Evolutionary conservation across 1,140 invertebrate genomes (phyloP), one percentile per base, ranked within the genome.

Genomic region (Drosophila repletoides): DNA sequence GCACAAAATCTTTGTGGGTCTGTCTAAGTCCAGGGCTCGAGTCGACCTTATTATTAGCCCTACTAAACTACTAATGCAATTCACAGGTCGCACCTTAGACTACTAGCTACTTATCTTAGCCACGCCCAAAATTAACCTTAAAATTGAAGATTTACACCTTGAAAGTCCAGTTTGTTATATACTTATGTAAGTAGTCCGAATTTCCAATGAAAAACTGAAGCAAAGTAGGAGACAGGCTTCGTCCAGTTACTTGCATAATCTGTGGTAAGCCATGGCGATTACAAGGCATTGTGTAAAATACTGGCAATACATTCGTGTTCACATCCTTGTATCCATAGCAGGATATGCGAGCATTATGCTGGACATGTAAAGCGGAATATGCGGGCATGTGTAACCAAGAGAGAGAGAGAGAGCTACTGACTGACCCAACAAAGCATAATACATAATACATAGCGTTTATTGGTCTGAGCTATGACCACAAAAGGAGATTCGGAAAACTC

Each of bases 181-280:
- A 12, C 10, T 22, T 22, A 22, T 40, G 5, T 5, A 12, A 19
- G 28, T 0, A 40, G 17, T 29, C 2, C 3, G 9, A 17, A 21
- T 40, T 68, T 68, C 58, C 14, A 12, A 26, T 36, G 59, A 69
- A 63, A 71, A 67, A 66, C 26, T 14, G 22, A 21, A 51, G 21
- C 6, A 7, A 17, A 40, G 28, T 28, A 10, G 12, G 33, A 31
- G 43, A 34, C 36, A 10, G 22, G 6, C 6, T 21, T 64, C 41
- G 51, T 40, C 67, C 43, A 71, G 67, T 60, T 71, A 61, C 70
- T 79, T 79, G 48, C 69, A 76, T 79, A 79, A 79, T 76, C 76
- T 79, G 72, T 45, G 31, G 76, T 79, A 79, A 79, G 56, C 52
- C 69, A 41, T 12, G 40, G 45, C 51, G 72, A 76, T 79, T 76